phyloP scores from a whole-genome alignment of 2,888 invertebrate species.

The Drosophila lutescens region DNA sequence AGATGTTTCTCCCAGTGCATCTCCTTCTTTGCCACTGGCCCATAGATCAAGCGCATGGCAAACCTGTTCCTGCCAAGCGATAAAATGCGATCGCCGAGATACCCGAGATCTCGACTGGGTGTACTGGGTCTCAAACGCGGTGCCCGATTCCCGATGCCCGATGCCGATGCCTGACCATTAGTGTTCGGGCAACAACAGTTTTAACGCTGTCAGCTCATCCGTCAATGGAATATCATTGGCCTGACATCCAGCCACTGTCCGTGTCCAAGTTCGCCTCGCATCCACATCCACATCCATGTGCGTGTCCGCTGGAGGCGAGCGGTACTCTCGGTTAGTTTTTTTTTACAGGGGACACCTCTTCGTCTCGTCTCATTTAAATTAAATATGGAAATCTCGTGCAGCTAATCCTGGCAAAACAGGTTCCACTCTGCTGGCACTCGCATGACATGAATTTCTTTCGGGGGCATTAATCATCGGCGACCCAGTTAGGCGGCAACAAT shows the following conservation, averaged over 20 bases:
- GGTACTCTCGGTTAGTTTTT: not conserved
- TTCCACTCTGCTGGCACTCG: slow-evolving; percentile 43
- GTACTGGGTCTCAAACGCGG: slow-evolving; percentile 19
- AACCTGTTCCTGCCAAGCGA: slow-evolving; percentile 73
- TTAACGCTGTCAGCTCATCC: slow-evolving; percentile 84
- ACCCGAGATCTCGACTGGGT: slow-evolving; percentile 33
- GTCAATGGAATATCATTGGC: slow-evolving; percentile 83
- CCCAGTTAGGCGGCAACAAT: slow-evolving; percentile 52
- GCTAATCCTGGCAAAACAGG: slow-evolving; percentile 76
- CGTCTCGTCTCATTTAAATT: slow-evolving; percentile 75
- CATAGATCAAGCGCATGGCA: slow-evolving; percentile 73
- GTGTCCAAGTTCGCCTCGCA: slow-evolving; percentile 16
- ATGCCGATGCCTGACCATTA: slow-evolving; percentile 69
- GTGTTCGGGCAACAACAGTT: slow-evolving; percentile 82
- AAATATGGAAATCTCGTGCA: slow-evolving; percentile 81
- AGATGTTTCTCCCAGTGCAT: slow-evolving; percentile 7
- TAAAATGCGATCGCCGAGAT: slow-evolving; percentile 77
- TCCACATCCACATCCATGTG: slow-evolving; percentile 23
- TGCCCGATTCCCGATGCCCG: slow-evolving; percentile 5
- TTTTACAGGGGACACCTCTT: not conserved
- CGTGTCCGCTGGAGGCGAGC: slow-evolving; percentile 53
- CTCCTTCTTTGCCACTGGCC: slow-evolving; percentile 48
- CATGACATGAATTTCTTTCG: slow-evolving; percentile 36
- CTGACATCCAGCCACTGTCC: slow-evolving; percentile 81
- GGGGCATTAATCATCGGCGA: slow-evolving; percentile 72